Evolutionary conservation across 2,888 invertebrate species (phyloP).

Genomic region (Odontomyia ornata): DNA sequence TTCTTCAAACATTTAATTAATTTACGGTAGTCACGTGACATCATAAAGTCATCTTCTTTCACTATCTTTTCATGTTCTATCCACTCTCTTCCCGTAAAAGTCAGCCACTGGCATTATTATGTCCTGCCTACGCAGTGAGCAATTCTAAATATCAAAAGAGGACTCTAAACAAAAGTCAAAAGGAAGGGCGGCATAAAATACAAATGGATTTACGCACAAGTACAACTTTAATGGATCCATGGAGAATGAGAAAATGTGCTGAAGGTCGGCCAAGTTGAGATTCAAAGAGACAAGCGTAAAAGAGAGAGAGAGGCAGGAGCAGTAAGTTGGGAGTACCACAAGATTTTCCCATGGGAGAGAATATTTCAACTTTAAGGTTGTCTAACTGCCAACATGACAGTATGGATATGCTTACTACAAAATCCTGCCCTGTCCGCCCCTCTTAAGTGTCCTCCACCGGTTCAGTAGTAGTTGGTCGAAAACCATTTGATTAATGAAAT

Average conservation of each 20-base stretch:
- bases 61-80: not conserved
- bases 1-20: slow-evolving; percentile 28
- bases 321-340: too few species aligned
- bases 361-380: slow-evolving; percentile 18
- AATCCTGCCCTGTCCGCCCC: too few species aligned
- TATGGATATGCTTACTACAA: not conserved
- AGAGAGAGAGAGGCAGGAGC: too few species aligned
- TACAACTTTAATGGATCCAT: too few species aligned
- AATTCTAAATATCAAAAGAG: slow-evolving; percentile 19
- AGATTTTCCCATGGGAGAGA: not conserved
- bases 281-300: too few species aligned
- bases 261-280: too few species aligned
- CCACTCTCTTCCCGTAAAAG: not conserved
- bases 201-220: too few species aligned
- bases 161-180: not conserved
- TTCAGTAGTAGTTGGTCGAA: not conserved
- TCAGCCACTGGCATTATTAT: not conserved
- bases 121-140: not conserved
- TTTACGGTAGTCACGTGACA: slow-evolving; percentile 34
- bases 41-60: slow-evolving; percentile 12
- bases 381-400: not conserved
- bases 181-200: too few species aligned
- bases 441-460: too few species aligned
- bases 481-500: slow-evolving; percentile 42
- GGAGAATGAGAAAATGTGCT: too few species aligned